Conservation (phyloP, 2,797 vertebrate genomes). For the Australoheros facetus region DNA sequence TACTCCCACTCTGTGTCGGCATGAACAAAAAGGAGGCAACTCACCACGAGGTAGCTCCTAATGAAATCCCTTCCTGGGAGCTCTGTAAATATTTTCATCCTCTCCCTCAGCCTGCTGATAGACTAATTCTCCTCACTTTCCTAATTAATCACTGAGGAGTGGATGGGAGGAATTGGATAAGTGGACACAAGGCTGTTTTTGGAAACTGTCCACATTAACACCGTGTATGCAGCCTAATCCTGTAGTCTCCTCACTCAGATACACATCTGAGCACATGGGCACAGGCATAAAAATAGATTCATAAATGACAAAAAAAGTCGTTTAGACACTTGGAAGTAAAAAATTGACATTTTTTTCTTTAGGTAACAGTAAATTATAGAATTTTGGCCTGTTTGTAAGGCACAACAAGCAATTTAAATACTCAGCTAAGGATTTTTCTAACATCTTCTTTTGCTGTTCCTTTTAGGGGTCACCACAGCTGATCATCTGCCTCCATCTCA, state of each 20-base stretch:
- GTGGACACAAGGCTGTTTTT: conserved; percentile 62
- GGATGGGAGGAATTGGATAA: conserved; percentile 60
- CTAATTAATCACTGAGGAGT: conserved; percentile 78
- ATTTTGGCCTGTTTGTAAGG: neutral
- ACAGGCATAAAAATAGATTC: conserved; percentile 31
- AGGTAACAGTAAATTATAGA: neutral
- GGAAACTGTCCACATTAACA: conserved; percentile 65
- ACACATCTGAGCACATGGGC: conserved; percentile 10
- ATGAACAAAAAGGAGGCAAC: conserved; percentile 52
- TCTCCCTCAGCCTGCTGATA: conserved; percentile 67
- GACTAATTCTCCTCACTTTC: conserved; percentile 66
- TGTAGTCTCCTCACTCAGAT: conserved; percentile 17
- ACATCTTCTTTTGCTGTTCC: too few relatives aligned
- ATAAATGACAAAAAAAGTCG: neutral
- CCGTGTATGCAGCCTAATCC: conserved; percentile 18
- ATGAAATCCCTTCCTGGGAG: conserved; percentile 77
- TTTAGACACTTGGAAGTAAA: neutral
- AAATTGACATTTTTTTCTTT: neutral
- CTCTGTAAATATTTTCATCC: conserved; percentile 81
- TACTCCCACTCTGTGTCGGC: conserved; percentile 54
- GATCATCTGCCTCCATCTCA: neutral
- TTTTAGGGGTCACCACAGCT: neutral
- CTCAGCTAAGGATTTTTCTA: too few relatives aligned
- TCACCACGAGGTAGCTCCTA: conserved; percentile 61
- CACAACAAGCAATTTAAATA: neutral